Base-by-base conservation (phyloP, 2,888 invertebrate genomes). In the Craniophora ligustri region DNA sequence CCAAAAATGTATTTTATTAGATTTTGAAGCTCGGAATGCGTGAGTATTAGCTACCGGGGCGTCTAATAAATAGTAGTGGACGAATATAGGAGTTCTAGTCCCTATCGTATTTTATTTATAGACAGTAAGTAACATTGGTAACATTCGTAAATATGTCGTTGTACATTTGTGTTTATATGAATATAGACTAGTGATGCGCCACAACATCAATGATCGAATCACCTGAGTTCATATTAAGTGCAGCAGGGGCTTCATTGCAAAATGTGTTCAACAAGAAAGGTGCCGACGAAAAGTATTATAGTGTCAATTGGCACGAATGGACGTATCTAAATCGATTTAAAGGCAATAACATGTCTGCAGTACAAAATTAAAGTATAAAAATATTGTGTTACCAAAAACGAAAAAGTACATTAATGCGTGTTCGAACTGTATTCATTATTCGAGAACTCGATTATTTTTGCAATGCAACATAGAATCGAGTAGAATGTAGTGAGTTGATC, bases 81-180 rank as follows among this genome's bases (percentile, higher is more conserved):
- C 26, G 46, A 50, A 39, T 62, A 47, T 44, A 57, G 19, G 26
- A 30, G 40, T 38, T 54, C 39, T 39, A 31, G 31, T 51, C 16
- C 31, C 44, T 53, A 48, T 55, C 49, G 44, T 50, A 58, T 55
- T 53, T 73, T 63, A 63, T 61, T 64, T 61, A 64, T 31, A 64
- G 51, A 40, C 59, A 46, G 48, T 72, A 60, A 46, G 48, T 72
- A 60, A 68, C 42, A 51, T 26, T 42, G 57, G 53, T 66, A 55
- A 67, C 72, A 73, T 76, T 67, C 69, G 69, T 82, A 80, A 81
- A 79, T 59, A 80, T 79, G 67, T 75, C 72, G 56, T 58, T 61
- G 53, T 49, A 42, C 31, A 56, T n/a, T n/a, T 60, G 47, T 64
- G 51, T 68, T 68, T 58, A 65, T 65, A 51, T 65, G 61, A 39